Evolutionary conservation across 1,140 invertebrate species (phyloP).

Genomic region (Dendrolimus kikuchii): DNA sequence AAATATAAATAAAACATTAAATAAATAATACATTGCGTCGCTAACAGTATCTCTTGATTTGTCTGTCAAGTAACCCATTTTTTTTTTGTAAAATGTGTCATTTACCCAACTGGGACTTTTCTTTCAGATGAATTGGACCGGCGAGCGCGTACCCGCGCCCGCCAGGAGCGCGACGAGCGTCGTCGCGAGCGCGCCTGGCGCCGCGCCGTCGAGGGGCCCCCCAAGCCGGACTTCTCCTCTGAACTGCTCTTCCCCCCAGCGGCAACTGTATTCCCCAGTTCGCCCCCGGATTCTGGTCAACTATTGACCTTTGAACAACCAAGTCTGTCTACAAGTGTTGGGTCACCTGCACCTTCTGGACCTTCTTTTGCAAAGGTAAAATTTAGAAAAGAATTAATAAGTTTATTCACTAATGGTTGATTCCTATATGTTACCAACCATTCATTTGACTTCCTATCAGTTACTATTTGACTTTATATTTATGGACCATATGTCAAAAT

Average conservation of each 20-base stretch:
- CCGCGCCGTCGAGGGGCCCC: slow-evolving; percentile 48
- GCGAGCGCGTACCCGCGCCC: slow-evolving; percentile 40
- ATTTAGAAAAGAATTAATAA: neutral
- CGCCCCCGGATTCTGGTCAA: slow-evolving; percentile 15
- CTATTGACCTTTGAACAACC: slow-evolving; percentile 4
- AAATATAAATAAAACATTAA: no score
- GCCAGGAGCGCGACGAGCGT: slow-evolving; percentile 45
- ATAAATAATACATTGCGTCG: no score
- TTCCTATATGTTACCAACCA: neutral
- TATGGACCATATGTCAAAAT: no score
- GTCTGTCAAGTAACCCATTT: neutral
- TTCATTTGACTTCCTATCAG: neutral
- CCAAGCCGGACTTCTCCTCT: slow-evolving; percentile 47
- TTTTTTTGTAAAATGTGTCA: neutral
- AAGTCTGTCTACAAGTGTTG: slow-evolving; percentile 19
- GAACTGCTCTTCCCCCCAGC: slow-evolving; percentile 45
- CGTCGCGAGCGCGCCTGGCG: slow-evolving; percentile 50
- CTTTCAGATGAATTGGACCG: slow-evolving; percentile 48
- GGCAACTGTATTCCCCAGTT: slow-evolving; percentile 28
- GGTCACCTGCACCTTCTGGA: slow-evolving; percentile 27
- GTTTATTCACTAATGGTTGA: neutral
- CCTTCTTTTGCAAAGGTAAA: slow-evolving; percentile 76
- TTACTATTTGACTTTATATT: no score
- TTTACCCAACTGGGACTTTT: neutral
- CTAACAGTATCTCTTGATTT: no score